Evolutionary conservation across 2,113 vertebrate genomes (phyloP), one percentile per base, ranked within the genome.

Genomic region (Osmerus mordax): DNA sequence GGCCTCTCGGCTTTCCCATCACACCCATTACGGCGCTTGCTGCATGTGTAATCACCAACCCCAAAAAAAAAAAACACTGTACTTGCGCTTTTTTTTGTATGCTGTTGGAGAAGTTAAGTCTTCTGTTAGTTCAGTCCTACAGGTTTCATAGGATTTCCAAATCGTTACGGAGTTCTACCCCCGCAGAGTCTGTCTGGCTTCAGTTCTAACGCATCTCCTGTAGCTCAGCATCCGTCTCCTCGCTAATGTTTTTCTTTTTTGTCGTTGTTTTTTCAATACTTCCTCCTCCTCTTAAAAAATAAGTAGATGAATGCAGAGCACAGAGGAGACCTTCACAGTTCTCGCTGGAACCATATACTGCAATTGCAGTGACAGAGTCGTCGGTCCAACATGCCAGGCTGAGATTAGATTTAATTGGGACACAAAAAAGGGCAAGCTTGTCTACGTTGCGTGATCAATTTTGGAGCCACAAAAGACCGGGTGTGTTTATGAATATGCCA

Each of bases 341-440:
- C 84, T 51, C 41, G 36, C 62, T 58, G 69, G 76, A 56, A 84
- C 69, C 76, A 66, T 28, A 73, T 51, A 52, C 74, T 69, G 61
- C 85, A 82, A 78, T 86, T 81, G 74, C 71, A 55, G 67, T 88
- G 82, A 83, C 86, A 84, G 54, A 71, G 77, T 82, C 69, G 73
- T 71, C 76, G 65, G 64, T 72, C 65, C 72, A 23, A 32, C 21
- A 71, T 51, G 86, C 87, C 89, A 88, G 79, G 53, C 62, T 76
- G 55, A 86, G 79, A 84, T 84, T 83, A 81, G 55, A 79, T 72
- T 75, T 65, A 70, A 62, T 80, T 68, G 75, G 72, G 71, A 36
- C 51, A 53, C 32, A 61, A 71, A 77, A 82, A 83, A 80, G 75
- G 61, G 61, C 2, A 15, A 4, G 65, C 77, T 76, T 60, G 64